Conservation (phyloP, 2,797 vertebrate species). For the Orestias chungarensis region DNA sequence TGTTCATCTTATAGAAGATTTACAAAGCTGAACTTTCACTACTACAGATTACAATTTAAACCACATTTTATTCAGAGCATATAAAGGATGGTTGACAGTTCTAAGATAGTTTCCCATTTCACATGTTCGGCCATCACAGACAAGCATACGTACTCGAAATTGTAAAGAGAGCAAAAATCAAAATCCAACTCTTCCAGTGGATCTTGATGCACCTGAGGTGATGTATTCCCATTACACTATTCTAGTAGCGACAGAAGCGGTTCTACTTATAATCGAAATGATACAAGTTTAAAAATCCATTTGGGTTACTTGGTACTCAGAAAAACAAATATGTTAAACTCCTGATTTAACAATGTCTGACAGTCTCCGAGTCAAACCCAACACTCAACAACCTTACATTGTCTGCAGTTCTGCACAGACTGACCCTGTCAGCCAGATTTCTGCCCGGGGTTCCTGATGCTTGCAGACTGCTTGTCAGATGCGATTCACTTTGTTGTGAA, state of each 20-base stretch:
- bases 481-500: constrained; percentile 19
- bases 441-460: constrained; percentile 27
- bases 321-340: background rate
- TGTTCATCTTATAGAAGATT: background rate
- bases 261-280: background rate
- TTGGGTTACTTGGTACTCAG: background rate
- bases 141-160: background rate
- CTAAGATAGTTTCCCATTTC: too few species aligned
- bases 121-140: too few species aligned
- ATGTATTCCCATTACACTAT: background rate
- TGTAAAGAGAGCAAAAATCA: background rate
- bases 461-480: constrained; percentile 24
- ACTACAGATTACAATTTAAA: too few species aligned
- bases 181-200: background rate
- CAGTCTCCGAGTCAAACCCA: background rate
- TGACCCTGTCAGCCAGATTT: constrained; percentile 21
- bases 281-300: background rate
- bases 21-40: too few species aligned
- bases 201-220: background rate
- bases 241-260: background rate
- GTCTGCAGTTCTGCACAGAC: constrained; percentile 7
- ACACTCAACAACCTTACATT: background rate
- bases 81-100: too few species aligned
- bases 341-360: background rate
- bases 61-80: too few species aligned